A percentile compares a stretch with the other conserved stretches of the same genome.
Conservation (phyloP, 2,888 invertebrate genomes). For the Drymonia ruficornis region DNA sequence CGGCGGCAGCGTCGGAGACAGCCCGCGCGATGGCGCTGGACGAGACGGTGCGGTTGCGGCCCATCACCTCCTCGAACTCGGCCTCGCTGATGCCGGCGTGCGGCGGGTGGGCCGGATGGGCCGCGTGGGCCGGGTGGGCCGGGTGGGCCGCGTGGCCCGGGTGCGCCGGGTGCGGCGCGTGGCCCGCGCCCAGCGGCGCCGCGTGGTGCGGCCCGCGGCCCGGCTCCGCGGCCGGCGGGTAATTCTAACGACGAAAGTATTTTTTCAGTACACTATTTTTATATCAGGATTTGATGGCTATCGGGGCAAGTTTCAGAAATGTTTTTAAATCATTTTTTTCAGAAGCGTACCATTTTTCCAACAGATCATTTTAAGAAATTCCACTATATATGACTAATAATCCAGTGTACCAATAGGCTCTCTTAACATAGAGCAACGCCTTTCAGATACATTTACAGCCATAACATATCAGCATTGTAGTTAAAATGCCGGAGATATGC, state of each 20-base stretch:
- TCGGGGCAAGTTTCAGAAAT: neutral
- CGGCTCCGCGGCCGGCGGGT: conserved; percentile 51
- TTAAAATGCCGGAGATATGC: no score
- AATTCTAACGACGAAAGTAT: conserved; percentile 42
- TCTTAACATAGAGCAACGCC: no score
- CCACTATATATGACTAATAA: no score
- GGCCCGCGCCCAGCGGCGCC: conserved; percentile 32
- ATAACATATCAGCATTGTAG: no score
- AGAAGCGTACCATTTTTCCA: no score
- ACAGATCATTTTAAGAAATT: no score
- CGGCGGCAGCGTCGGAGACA: conserved; percentile 98
- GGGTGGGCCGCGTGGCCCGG: conserved; percentile 42
- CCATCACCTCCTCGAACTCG: conserved; percentile 98
- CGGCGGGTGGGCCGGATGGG: conserved; percentile 49
- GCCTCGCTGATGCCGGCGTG: conserved; percentile 89
- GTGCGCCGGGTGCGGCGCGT: conserved; percentile 42
- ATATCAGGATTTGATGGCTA: no score
- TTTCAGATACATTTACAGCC: no score
- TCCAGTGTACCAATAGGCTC: no score
- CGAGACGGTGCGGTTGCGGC: conserved; percentile 98
- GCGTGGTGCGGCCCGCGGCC: conserved; percentile 40
- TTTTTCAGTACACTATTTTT: no score
- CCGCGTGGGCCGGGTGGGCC: conserved; percentile 41
- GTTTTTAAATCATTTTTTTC: no score
- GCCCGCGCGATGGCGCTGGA: conserved; percentile 98